Conservation (phyloP, 1,140 invertebrate species). For the Drosophila kurseongensis region DNA sequence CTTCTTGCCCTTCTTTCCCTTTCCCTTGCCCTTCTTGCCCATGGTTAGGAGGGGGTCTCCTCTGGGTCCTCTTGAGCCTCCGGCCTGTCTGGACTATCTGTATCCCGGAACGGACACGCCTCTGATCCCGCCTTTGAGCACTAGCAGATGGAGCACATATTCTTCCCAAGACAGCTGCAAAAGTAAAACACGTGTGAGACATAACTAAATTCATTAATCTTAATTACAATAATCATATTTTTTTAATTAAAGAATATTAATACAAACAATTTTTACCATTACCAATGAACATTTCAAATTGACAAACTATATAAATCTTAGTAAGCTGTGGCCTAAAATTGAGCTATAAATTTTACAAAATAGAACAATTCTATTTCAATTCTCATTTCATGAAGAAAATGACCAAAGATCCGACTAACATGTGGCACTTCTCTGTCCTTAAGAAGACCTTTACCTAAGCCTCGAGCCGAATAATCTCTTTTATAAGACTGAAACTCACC, state of each 20-base stretch:
- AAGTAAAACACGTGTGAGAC: too few relatives aligned
- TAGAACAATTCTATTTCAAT: background rate
- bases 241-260: too few relatives aligned
- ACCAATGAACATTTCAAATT: too few relatives aligned
- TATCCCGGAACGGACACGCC: background rate
- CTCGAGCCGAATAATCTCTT: background rate
- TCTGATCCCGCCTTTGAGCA: slow-evolving; percentile 3
- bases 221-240: too few relatives aligned
- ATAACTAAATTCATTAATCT: background rate
- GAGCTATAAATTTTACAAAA: background rate
- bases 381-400: background rate
- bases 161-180: slow-evolving; percentile 2
- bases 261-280: too few relatives aligned
- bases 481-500: background rate
- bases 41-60: background rate
- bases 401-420: background rate
- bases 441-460: background rate
- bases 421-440: too few relatives aligned
- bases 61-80: background rate
- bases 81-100: background rate
- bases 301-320: background rate
- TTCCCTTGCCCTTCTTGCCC: slow-evolving; percentile 42
- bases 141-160: slow-evolving; percentile 10
- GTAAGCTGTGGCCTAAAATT: background rate
- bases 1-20: slow-evolving; percentile 50